Evolutionary conservation across 2,888 invertebrate species (phyloP), one percentile per base, ranked within the genome.

Genomic region (Tachina grossa): DNA sequence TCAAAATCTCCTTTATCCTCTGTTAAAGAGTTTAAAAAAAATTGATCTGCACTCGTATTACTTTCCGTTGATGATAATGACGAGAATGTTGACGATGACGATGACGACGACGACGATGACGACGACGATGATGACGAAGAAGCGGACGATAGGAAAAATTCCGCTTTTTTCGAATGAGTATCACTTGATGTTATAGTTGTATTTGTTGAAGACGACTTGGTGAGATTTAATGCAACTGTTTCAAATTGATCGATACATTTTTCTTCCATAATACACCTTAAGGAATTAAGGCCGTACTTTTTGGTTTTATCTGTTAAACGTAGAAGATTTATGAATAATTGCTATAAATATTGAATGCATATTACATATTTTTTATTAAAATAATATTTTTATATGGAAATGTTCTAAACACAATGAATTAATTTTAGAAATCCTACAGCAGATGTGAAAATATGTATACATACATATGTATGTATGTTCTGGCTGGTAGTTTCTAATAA

Each of bases 191-290:
- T 49, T 53, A 75, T 80, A 49, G 82, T 72, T 82, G 82, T 66
- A 68, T 63, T 74, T 78, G 79, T 76, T 83, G 86, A 77, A 80
- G 87, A 85, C 43, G 80, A 59, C 76, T 85, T 88, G 61, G 87
- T 78, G 72, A 87, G 69, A 78, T 87, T 85, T 69, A 87, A 68
- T 65, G 85, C 85, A 83, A 79, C 80, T 79, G 85, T 83, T 79
- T 90, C 88, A 89, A 89, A 89, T 90, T 89, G 88, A 88, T 86
- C 88, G 88, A 88, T 85, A 89, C 92, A 92, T 92, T 89, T 89
- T 91, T 90, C 88, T 91, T 92, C 92, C 92, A 92, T 92, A 92
- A 91, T 92, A 91, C 87, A 80, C 83, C 72, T 74, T 80, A 85
- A 76, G 11, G 9, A 66, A 53, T 68, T 72, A 85, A 85, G 83